Evolutionary conservation across 2,888 invertebrate genomes (phyloP).

Genomic region (Tenthredo notha): DNA sequence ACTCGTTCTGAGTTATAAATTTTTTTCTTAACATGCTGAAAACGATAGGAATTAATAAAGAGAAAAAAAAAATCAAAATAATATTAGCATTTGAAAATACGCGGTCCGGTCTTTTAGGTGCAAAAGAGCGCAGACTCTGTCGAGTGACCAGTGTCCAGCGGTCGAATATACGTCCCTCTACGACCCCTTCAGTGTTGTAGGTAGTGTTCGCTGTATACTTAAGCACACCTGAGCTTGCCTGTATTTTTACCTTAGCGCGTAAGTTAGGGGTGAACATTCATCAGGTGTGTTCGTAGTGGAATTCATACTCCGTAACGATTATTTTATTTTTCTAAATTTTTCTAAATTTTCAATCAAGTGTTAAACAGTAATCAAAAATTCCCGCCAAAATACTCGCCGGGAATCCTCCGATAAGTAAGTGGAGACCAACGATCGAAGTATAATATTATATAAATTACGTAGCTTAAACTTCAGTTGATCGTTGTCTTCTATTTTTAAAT

Average conservation of each 20-base stretch:
- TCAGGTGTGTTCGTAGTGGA: constrained; percentile 14
- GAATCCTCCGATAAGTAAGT: constrained; percentile 19
- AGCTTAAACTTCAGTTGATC: neutral
- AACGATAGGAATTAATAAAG: neutral
- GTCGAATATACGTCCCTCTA: constrained; percentile 25
- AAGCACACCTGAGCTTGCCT: constrained; percentile 30
- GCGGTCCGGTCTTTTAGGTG: neutral
- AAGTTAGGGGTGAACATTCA: neutral
- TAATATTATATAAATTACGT: neutral
- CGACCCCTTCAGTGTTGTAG: constrained; percentile 20
- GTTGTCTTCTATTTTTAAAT: neutral
- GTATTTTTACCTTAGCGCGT: neutral
- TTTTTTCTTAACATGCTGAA: neutral
- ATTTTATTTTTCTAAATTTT: neutral
- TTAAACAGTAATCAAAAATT: constrained; percentile 8
- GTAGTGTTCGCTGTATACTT: constrained; percentile 24
- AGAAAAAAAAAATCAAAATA: too few relatives aligned
- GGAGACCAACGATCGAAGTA: neutral
- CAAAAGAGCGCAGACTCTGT: constrained; percentile 34
- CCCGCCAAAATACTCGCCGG: constrained; percentile 30
- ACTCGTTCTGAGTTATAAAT: neutral
- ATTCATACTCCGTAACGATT: neutral
- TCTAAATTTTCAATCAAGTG: neutral
- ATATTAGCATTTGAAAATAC: neutral
- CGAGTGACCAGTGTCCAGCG: constrained; percentile 45